phyloP scores from a whole-genome alignment of 2,113 vertebrate genomes.

The Podarcis raffonei region DNA sequence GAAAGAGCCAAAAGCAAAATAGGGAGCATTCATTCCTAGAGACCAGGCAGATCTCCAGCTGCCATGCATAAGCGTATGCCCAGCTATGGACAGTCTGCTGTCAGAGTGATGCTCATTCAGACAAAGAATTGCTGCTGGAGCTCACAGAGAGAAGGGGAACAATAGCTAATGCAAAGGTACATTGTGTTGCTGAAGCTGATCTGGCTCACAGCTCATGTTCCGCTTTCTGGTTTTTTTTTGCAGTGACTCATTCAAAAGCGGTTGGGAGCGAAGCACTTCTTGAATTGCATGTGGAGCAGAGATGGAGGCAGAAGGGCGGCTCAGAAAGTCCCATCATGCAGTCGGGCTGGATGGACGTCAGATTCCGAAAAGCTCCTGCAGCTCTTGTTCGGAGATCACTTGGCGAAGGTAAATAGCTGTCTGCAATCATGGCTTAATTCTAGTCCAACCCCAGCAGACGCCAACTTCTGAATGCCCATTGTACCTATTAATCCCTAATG shows the following conservation, averaged over 20 bases:
- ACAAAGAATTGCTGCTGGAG: slow-evolving; percentile 34
- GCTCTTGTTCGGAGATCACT: slow-evolving; percentile 7
- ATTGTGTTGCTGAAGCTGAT: slow-evolving; percentile 27
- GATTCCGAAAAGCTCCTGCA: background rate
- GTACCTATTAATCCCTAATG: background rate
- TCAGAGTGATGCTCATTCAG: slow-evolving; percentile 4
- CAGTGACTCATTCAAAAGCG: slow-evolving; percentile 69
- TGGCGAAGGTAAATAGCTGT: slow-evolving; percentile 53
- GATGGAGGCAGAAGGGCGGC: slow-evolving; percentile 43
- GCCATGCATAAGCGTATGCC: background rate
- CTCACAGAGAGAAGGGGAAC: slow-evolving; percentile 36
- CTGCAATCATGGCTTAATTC: background rate
- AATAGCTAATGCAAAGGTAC: slow-evolving; percentile 50
- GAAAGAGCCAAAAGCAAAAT: background rate
- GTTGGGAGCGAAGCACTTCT: slow-evolving; percentile 60
- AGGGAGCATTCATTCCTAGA: background rate
- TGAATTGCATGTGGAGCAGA: slow-evolving; percentile 22
- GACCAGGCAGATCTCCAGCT: too few species aligned
- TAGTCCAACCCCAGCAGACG: background rate
- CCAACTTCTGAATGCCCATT: background rate
- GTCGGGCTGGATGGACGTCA: slow-evolving; percentile 18
- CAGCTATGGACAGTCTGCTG: background rate
- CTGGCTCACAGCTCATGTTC: background rate
- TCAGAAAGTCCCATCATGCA: slow-evolving; percentile 21
- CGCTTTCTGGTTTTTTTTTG: slow-evolving; percentile 9